Evolutionary conservation across 2,797 vertebrate genomes (phyloP).

Genomic region (Pitangus sulphuratus): DNA sequence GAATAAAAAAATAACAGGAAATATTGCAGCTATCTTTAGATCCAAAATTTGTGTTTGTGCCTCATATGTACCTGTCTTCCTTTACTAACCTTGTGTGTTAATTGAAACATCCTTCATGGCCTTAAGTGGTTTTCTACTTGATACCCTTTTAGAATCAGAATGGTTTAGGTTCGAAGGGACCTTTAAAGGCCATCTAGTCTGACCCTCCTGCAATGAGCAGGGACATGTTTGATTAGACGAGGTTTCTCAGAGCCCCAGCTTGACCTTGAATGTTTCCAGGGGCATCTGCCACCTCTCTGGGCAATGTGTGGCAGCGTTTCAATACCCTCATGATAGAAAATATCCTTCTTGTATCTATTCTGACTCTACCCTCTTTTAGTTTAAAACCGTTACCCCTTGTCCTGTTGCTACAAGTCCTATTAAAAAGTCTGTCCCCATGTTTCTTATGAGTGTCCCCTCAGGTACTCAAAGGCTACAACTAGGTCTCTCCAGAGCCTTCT

Average conservation of each 20-base stretch:
- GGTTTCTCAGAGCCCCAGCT: not conserved
- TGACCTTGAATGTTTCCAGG: not conserved
- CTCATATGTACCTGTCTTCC: not conserved
- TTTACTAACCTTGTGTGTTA: not conserved
- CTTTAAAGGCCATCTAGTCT: not conserved
- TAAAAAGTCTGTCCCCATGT: not conserved
- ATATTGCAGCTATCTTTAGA: not conserved
- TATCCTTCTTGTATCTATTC: not conserved
- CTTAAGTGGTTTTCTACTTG: not conserved
- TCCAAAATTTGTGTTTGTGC: not conserved
- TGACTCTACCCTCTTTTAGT: not conserved
- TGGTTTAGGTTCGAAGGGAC: not conserved
- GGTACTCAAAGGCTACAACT: not conserved
- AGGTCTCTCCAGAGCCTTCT: not conserved
- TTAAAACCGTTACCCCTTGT: not conserved
- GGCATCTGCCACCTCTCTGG: not conserved
- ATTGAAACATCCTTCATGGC: not conserved
- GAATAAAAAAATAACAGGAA: not conserved
- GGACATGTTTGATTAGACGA: not conserved
- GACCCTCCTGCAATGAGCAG: not conserved
- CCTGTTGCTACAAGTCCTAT: not conserved
- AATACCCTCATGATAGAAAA: not conserved
- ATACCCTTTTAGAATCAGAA: not conserved
- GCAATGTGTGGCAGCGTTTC: not conserved
- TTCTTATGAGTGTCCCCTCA: not conserved